Evolutionary conservation across 2,888 invertebrate species (phyloP).

Genomic region (Sinodicranocentrus sp.): DNA sequence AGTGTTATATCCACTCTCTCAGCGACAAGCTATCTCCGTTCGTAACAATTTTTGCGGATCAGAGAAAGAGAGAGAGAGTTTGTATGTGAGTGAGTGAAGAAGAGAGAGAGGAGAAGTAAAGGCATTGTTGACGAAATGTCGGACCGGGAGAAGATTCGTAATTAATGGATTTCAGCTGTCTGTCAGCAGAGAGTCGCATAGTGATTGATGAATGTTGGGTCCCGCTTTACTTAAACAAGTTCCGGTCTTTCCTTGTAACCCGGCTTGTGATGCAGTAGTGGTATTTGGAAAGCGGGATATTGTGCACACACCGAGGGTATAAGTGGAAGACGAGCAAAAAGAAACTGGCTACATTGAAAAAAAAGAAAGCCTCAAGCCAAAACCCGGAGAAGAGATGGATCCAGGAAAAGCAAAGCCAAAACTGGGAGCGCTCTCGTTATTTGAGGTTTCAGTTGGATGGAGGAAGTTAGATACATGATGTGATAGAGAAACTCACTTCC

Average conservation of each 20-base stretch:
- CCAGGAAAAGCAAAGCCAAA: constrained; percentile 57
- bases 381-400: constrained; percentile 19
- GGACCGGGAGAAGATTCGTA: constrained; percentile 76
- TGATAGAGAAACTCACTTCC: constrained; percentile 41
- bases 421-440: constrained; percentile 7
- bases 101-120: constrained; percentile 39
- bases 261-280: constrained; percentile 43
- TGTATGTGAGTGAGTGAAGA: not conserved
- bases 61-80: too few relatives aligned
- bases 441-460: constrained; percentile 42
- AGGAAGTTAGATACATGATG: constrained; percentile 55
- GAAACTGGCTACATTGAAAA: constrained; percentile 40
- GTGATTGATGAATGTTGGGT: constrained; percentile 76
- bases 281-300: not conserved
- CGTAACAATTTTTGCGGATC: too few relatives aligned
- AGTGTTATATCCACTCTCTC: too few relatives aligned
- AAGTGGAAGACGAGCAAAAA: constrained; percentile 7
- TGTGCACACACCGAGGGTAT: not conserved
- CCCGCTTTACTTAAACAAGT: constrained; percentile 75
- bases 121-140: constrained; percentile 77
- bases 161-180: constrained; percentile 77
- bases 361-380: constrained; percentile 48
- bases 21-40: too few relatives aligned
- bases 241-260: constrained; percentile 73
- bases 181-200: constrained; percentile 75